These are phyloP conservation scores for Chironomus tentans DNA, from an alignment of 2,888 invertebrate species.

Conservation along the genomic window DNA sequence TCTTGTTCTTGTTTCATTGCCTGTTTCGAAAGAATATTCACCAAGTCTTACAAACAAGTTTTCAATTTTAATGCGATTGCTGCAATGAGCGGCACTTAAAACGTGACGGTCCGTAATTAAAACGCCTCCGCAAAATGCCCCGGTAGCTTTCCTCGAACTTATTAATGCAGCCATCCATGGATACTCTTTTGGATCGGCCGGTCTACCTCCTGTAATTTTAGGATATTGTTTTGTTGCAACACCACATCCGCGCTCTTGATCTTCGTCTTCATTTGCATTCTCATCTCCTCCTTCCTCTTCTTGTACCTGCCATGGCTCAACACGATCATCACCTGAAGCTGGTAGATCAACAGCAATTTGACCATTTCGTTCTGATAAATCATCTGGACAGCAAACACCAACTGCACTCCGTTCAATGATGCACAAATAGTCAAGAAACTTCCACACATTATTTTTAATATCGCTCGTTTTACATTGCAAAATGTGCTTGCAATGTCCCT, in stretches of 20 bases:
- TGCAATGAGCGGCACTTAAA: constrained; percentile 46
- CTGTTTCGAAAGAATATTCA: constrained; percentile 64
- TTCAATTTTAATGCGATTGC: constrained; percentile 47
- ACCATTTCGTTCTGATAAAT: constrained; percentile 37
- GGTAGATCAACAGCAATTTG: constrained; percentile 41
- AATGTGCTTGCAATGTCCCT: constrained; percentile 58
- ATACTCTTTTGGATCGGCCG: constrained; percentile 47
- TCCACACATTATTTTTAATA: constrained; percentile 49
- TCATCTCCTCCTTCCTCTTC: constrained; percentile 26
- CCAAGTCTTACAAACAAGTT: constrained; percentile 65
- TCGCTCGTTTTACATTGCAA: constrained; percentile 52
- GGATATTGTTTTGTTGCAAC: constrained; percentile 41
- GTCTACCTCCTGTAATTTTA: constrained; percentile 53
- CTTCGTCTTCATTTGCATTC: constrained; percentile 31
- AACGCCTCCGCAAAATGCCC: constrained; percentile 70
- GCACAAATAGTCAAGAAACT: constrained; percentile 59
- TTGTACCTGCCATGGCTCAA: constrained; percentile 28
- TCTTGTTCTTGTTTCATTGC: constrained; percentile 58
- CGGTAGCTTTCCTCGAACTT: constrained; percentile 45
- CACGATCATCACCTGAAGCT: constrained; percentile 41
- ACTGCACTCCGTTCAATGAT: constrained; percentile 55
- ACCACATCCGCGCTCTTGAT: constrained; percentile 41
- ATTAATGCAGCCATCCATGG: constrained; percentile 72
- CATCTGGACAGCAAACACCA: constrained; percentile 67
- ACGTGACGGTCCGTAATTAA: constrained; percentile 71